Evolutionary conservation across 2,113 vertebrate genomes (phyloP), one percentile per base, ranked within the genome.

Genomic region (Macroglossus sobrinus): DNA sequence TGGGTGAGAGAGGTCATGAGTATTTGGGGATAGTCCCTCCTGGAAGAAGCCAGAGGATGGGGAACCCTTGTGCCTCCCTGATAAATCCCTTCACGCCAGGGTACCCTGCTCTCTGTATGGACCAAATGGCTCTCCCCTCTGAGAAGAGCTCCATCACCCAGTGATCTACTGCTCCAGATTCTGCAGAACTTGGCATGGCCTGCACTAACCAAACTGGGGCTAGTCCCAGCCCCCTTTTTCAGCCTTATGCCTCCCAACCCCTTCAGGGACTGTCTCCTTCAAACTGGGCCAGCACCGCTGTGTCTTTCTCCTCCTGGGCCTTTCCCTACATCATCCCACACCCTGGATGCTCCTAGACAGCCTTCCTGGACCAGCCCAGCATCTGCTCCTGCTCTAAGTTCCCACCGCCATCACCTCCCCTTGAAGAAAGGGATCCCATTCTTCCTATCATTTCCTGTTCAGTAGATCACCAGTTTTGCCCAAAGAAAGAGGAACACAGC

Each of bases 291-390:
- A 0, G 15, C 30, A 6, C 4, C 5, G 22, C 26, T 15, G 5
- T 21, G 61, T 26, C 47, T 84, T 38, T n/a, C 55, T 72, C 40
- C n/a, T 59, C 30, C 47, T 0, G 0, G 15, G 0, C 59, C 61
- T 90, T 7, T 21, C 2, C 45, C 19, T 16, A 16, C 72, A 59
- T 10, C 57, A 10, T 22, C 28, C n/a, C 18, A 45, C 2, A 24
- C 22, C 57, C 47, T 33, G 3, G 7, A 28, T 57, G 55, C 81
- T 43, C 81, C 55, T n/a, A 45, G 68, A 78, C 79, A 84, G 53
- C 53, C 72, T 75, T 50, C 57, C 50, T 78, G 4, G 1, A 30
- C 64, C 14, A 47, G 43, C 47, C n/a, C 38, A 43, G 38, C 33
- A 79, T 75, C 15, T 4, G 30, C 55, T 81, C 43, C 74, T 0